Evolutionary conservation across 2,888 invertebrate species (phyloP).

Genomic region (Lasioglossum oenotherae): DNA sequence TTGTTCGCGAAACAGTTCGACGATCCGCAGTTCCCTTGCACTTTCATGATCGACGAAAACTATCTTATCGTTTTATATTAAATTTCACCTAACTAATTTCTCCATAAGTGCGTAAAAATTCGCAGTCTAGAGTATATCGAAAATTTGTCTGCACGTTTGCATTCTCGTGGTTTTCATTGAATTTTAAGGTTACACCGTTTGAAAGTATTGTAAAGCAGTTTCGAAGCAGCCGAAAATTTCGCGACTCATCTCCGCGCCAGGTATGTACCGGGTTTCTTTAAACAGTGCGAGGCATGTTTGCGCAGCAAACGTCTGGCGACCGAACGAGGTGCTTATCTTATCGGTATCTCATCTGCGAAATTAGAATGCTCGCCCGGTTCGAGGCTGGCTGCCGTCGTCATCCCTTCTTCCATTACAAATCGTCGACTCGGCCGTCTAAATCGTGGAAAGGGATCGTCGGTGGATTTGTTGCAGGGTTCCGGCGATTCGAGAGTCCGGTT

Average conservation of each 20-base stretch:
- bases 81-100: too few species aligned
- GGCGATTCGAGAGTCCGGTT: slow-evolving; percentile 24
- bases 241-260: neutral
- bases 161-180: neutral
- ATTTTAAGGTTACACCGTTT: neutral
- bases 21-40: slow-evolving; percentile 9
- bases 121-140: too few species aligned
- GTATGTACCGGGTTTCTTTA: neutral
- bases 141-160: neutral
- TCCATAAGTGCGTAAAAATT: too few species aligned
- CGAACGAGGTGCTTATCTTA: slow-evolving; percentile 42
- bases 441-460: neutral
- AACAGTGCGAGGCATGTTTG: slow-evolving; percentile 24
- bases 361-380: slow-evolving; percentile 31
- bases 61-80: too few species aligned
- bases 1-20: slow-evolving; percentile 19
- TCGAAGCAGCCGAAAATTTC: neutral
- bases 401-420: slow-evolving; percentile 22
- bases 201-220: neutral
- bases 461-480: neutral
- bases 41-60: neutral
- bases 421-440: slow-evolving; percentile 19
- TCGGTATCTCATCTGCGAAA: slow-evolving; percentile 41
- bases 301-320: slow-evolving; percentile 29
- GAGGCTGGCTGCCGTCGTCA: slow-evolving; percentile 27